These are phyloP conservation scores for Araneus ventricosus DNA, from an alignment of 1,140 invertebrate species.

Conservation along the genomic window DNA sequence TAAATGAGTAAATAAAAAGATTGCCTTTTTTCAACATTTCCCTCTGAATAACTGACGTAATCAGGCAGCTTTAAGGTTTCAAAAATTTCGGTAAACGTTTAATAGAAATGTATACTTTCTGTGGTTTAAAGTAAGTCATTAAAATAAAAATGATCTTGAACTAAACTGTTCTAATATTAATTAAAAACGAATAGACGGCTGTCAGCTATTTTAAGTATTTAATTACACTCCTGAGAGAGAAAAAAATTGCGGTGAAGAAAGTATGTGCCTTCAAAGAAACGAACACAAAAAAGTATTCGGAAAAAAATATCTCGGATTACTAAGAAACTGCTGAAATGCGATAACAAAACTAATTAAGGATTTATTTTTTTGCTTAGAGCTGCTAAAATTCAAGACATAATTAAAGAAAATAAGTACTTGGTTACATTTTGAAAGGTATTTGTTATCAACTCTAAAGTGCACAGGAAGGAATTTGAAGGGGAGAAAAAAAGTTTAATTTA, in stretches of 20 bases:
- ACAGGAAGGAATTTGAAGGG: background rate
- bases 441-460: slow-evolving; percentile 26
- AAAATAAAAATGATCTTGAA: slow-evolving; percentile 4
- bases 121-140: background rate
- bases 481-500: background rate
- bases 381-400: slow-evolving; percentile 37
- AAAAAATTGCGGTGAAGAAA: background rate
- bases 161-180: slow-evolving; percentile 16
- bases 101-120: background rate
- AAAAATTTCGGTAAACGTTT: background rate
- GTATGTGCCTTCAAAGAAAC: background rate
- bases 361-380: slow-evolving; percentile 30
- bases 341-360: slow-evolving; percentile 54
- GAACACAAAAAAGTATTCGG: background rate
- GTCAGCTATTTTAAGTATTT: slow-evolving; percentile 37
- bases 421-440: slow-evolving; percentile 29
- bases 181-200: slow-evolving; percentile 13
- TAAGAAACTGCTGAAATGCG: slow-evolving; percentile 29
- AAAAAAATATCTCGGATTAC: slow-evolving; percentile 17
- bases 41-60: no score
- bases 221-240: background rate
- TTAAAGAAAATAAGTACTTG: slow-evolving; percentile 41
- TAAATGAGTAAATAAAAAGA: no score
- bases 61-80: background rate
- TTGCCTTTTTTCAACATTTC: no score